Evolutionary conservation across 2,888 invertebrate species (phyloP).

Genomic region (Lymantria dispar): DNA sequence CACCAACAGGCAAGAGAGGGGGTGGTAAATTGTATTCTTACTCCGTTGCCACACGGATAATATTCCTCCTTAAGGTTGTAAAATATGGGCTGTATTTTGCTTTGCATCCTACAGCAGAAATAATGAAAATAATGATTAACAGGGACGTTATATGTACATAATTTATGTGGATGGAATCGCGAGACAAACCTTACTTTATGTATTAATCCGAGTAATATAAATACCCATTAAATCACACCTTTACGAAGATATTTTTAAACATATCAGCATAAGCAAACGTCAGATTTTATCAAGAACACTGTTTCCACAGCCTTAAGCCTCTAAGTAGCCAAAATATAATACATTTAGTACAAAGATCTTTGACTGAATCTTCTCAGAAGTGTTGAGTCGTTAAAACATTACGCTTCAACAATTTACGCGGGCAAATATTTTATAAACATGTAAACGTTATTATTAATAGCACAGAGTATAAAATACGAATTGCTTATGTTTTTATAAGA

Average conservation of each 20-base stretch:
- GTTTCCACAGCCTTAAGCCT: slow-evolving; percentile 29
- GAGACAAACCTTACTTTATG: too few relatives aligned
- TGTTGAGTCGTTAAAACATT: slow-evolving; percentile 64
- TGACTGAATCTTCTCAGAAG: slow-evolving; percentile 50
- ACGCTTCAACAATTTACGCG: slow-evolving; percentile 54
- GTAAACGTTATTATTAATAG: slow-evolving; percentile 10
- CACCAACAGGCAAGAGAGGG: too few relatives aligned
- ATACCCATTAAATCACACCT: neutral
- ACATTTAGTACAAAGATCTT: slow-evolving; percentile 28
- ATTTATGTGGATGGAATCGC: too few relatives aligned
- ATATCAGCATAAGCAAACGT: slow-evolving; percentile 7
- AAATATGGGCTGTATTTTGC: too few relatives aligned
- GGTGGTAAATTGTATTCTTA: too few relatives aligned
- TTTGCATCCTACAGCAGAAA: too few relatives aligned
- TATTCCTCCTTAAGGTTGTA: too few relatives aligned
- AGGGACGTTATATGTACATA: too few relatives aligned
- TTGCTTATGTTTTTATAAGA: neutral
- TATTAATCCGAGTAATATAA: too few relatives aligned
- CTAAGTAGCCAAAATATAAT: slow-evolving; percentile 31
- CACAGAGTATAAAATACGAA: slow-evolving; percentile 28
- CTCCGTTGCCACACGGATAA: too few relatives aligned
- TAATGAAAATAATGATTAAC: too few relatives aligned
- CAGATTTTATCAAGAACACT: slow-evolving; percentile 17
- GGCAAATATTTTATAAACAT: slow-evolving; percentile 2
- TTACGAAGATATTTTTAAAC: neutral